A percentile compares a stretch with the other conserved stretches of the same genome.
These are phyloP conservation scores for Petrophora chlorosata DNA, from an alignment of 2,888 invertebrate genomes.

Conservation along the genomic window DNA sequence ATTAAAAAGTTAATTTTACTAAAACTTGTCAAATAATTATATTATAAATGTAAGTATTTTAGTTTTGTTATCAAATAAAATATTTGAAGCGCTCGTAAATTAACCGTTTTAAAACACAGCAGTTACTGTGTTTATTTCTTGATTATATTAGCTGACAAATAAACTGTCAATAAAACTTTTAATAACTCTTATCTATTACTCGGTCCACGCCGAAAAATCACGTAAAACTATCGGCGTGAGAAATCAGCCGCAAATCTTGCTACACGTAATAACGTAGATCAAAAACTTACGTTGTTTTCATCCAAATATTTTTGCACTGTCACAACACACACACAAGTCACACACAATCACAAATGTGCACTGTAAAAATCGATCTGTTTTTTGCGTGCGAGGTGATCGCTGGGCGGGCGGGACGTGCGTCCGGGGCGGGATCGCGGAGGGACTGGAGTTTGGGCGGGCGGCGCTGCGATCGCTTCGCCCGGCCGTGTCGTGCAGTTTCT, in stretches of 20 bases:
- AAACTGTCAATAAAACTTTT: conserved; percentile 1
- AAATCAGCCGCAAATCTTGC: neutral
- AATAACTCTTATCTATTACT: conserved; percentile 3
- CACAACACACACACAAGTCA: conserved; percentile 29
- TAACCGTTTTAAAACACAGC: too few species aligned
- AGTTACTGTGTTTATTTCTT: too few species aligned
- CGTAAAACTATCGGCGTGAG: neutral
- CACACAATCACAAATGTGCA: conserved; percentile 32
- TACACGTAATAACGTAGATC: neutral
- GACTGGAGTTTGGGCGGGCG: conserved; percentile 34
- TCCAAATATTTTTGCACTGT: conserved; percentile 24
- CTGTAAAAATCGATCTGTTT: conserved; percentile 38
- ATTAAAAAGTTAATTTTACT: too few species aligned
- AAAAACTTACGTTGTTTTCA: conserved; percentile 27
- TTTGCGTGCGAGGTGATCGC: conserved; percentile 4
- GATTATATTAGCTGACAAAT: too few species aligned
- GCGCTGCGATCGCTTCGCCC: conserved; percentile 32
- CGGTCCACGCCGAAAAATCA: conserved; percentile 2
- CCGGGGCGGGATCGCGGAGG: conserved; percentile 27
- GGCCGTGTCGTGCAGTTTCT: conserved; percentile 14
- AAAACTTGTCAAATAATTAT: too few species aligned
- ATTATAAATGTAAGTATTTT: too few species aligned
- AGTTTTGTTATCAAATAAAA: too few species aligned
- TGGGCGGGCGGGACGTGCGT: conserved; percentile 27
- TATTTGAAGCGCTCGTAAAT: too few species aligned